Evolutionary conservation across 2,113 vertebrate genomes (phyloP).

Genomic region (Callopanchax toddi): DNA sequence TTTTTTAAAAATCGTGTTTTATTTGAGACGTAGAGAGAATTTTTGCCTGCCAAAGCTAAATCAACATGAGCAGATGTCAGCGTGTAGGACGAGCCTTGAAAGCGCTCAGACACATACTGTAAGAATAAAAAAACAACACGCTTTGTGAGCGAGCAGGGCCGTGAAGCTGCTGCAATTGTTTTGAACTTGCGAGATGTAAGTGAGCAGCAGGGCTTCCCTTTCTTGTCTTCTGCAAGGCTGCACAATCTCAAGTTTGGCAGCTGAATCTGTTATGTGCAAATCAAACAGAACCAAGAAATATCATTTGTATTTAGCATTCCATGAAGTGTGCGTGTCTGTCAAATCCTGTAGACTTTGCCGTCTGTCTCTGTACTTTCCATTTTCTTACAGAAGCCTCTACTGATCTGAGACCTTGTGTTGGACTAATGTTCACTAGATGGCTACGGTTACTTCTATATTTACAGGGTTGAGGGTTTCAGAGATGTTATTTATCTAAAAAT

Average conservation of each 20-base stretch:
- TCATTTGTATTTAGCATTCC: slow-evolving; percentile 41
- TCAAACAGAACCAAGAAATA: slow-evolving; percentile 29
- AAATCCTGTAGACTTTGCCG: slow-evolving; percentile 42
- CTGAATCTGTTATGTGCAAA: slow-evolving; percentile 37
- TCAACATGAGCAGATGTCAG: neutral
- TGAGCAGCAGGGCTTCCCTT: slow-evolving; percentile 37
- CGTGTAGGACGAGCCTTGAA: slow-evolving; percentile 1
- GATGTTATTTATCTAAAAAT: neutral
- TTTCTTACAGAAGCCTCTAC: slow-evolving; percentile 15
- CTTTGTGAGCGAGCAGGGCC: slow-evolving; percentile 10
- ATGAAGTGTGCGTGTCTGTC: slow-evolving; percentile 22
- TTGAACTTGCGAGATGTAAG: slow-evolving; percentile 29
- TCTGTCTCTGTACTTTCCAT: slow-evolving; percentile 6
- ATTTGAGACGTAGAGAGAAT: neutral
- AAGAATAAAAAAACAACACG: neutral
- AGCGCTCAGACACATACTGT: neutral
- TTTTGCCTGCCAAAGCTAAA: slow-evolving; percentile 2
- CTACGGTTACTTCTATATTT: neutral
- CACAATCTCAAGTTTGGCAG: slow-evolving; percentile 45
- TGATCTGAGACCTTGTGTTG: slow-evolving; percentile 13
- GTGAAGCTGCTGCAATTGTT: slow-evolving; percentile 18
- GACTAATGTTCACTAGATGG: neutral
- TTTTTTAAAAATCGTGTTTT: neutral
- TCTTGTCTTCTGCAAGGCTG: slow-evolving; percentile 30
- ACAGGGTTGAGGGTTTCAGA: neutral